These are phyloP conservation scores for Indicator maculatus DNA, from an alignment of 2,113 vertebrate species.

Conservation along the genomic window DNA sequence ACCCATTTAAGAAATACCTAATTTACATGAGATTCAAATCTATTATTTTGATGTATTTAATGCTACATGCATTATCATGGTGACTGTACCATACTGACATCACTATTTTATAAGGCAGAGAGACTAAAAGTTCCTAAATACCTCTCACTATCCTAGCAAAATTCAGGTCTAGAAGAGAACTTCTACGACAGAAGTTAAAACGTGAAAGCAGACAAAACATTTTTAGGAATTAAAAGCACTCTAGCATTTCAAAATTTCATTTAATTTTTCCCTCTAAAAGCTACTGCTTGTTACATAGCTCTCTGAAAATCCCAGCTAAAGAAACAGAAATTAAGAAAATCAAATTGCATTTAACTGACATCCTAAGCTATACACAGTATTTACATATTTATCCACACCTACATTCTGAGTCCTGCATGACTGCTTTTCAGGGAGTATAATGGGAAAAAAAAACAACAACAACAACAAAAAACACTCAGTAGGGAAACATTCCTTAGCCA, in stretches of 20 bases:
- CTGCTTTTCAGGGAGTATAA: neutral
- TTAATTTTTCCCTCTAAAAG: neutral
- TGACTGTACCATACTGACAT: neutral
- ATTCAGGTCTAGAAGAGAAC: neutral
- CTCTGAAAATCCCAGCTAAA: neutral
- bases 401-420: neutral
- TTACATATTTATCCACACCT: neutral
- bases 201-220: neutral
- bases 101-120: neutral
- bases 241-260: neutral
- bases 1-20: neutral
- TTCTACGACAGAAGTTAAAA: neutral
- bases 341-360: neutral
- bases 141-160: neutral
- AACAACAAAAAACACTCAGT: neutral
- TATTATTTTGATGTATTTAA: neutral
- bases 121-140: neutral
- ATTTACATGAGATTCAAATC: neutral
- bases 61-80: neutral
- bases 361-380: neutral
- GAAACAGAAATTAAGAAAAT: neutral
- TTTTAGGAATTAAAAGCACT: neutral
- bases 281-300: neutral
- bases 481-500: neutral
- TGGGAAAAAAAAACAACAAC: neutral